Percentiles rank a stretch among this genome's conserved stretches.
phyloP scores from a whole-genome alignment of 2,888 invertebrate genomes.

The Drosophila tripunctata region DNA sequence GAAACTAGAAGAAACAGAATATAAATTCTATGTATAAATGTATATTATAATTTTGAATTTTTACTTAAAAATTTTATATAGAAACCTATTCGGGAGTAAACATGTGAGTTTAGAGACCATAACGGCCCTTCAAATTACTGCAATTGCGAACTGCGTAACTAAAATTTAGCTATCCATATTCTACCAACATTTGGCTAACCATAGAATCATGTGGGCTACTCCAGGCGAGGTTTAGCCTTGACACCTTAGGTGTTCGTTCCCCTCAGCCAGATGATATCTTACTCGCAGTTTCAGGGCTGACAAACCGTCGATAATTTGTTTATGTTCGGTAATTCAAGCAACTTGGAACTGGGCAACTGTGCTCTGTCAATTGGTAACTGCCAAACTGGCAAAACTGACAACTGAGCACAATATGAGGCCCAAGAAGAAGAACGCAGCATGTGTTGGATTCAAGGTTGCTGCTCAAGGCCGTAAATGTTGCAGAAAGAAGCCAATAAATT shows the following conservation, averaged over 20 bases:
- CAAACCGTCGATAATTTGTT: constrained; percentile 71
- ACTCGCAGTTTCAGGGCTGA: constrained; percentile 12
- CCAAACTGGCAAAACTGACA: constrained; percentile 27
- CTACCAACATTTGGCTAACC: constrained; percentile 53
- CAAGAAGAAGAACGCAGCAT: constrained; percentile 47
- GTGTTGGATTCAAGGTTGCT: constrained; percentile 49
- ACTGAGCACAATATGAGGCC: constrained; percentile 4
- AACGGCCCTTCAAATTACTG: not conserved
- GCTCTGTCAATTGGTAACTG: constrained; percentile 43
- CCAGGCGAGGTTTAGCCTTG: constrained; percentile 47
- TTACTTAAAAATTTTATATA: too few relatives aligned
- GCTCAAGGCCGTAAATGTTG: constrained; percentile 66
- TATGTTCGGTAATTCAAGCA: constrained; percentile 61
- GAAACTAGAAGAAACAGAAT: not conserved
- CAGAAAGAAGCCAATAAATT: constrained; percentile 57
- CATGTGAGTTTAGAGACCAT: not conserved
- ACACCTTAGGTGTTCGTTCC: constrained; percentile 49
- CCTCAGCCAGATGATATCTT: constrained; percentile 60
- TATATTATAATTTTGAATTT: too few relatives aligned
- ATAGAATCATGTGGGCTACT: constrained; percentile 31
- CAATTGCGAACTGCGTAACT: constrained; percentile 37
- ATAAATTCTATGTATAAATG: too few relatives aligned
- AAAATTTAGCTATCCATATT: constrained; percentile 27
- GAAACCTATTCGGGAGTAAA: too few relatives aligned
- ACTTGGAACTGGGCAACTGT: constrained; percentile 11